A percentile compares a stretch with the other conserved stretches of the same genome.
These are phyloP conservation scores for Mesocricetus auratus DNA, from an alignment of 2,113 vertebrate genomes.

Conservation along the genomic window DNA sequence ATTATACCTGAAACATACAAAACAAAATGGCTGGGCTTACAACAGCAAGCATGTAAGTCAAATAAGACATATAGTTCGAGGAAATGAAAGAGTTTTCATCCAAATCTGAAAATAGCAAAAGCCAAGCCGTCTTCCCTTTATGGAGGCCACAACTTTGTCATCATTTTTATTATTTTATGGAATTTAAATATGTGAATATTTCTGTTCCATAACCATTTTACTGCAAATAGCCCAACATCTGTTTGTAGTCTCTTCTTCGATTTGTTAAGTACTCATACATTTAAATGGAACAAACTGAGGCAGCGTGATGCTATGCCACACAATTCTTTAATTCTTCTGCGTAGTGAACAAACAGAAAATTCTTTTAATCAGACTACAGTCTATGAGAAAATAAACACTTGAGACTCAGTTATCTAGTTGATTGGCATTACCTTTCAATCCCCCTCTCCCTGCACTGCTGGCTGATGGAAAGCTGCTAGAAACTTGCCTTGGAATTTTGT, in stretches of 20 bases:
- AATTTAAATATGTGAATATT: constrained; percentile 51
- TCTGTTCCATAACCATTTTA: constrained; percentile 5
- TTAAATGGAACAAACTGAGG: constrained; percentile 17
- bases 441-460: no score
- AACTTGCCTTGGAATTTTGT: background rate
- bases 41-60: constrained; percentile 39
- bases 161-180: constrained; percentile 67
- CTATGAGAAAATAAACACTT: constrained; percentile 6
- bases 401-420: background rate
- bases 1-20: constrained; percentile 53
- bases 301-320: background rate
- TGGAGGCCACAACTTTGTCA: constrained; percentile 34
- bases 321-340: background rate
- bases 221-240: constrained; percentile 29
- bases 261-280: background rate
- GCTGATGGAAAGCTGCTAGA: background rate
- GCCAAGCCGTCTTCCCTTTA: constrained; percentile 12
- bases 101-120: constrained; percentile 23
- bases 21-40: constrained; percentile 35
- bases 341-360: background rate
- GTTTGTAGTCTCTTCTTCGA: constrained; percentile 26
- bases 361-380: constrained; percentile 13
- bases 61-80: constrained; percentile 47
- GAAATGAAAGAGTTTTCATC: constrained; percentile 37
- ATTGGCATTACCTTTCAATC: background rate